These are phyloP conservation scores for mouse (Mus musculus) DNA, from an alignment of 2,113 vertebrate genomes.

Conservation along the genomic window GRCm39 chr5:73274001-73274500, in stretches of 20 bases:
- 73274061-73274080: not conserved
- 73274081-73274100: constrained; percentile 21
- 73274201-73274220: constrained; percentile 86
- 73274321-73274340: constrained; percentile 75
- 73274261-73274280: constrained; percentile 79
- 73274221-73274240: constrained; percentile 88
- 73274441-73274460: constrained; percentile 83
- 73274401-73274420: too few relatives aligned
- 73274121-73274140: constrained; percentile 4
- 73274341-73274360: constrained; percentile 81
- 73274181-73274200: constrained; percentile 89
- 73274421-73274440: constrained; percentile 46
- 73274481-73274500: constrained; percentile 80
- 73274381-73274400: too few relatives aligned
- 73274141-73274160: constrained; percentile 80
- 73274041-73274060: not conserved
- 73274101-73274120: constrained; percentile 29
- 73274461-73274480: constrained; percentile 86
- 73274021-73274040: constrained; percentile 40
- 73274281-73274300: constrained; percentile 79
- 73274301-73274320: constrained; percentile 80
- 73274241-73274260: constrained; percentile 81
- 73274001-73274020: constrained; percentile 15
- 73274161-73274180: constrained; percentile 90
- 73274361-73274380: constrained; percentile 72